Evolutionary conservation across 2,113 vertebrate genomes (phyloP).

Genomic region (Fulica atra): DNA sequence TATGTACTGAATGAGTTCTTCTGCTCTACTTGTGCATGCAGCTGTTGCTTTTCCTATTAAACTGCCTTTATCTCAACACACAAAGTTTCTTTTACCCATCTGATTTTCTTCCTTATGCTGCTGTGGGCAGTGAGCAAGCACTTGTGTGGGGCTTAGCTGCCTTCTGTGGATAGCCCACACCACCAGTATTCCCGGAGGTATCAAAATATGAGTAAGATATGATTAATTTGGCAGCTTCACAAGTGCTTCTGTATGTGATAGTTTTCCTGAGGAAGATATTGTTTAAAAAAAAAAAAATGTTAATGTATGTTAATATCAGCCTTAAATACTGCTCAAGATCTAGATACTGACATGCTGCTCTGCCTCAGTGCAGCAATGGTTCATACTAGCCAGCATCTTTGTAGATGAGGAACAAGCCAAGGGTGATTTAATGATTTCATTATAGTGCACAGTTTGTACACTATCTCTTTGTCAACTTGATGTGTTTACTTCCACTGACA

Average conservation of each 20-base stretch:
- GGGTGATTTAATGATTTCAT: not conserved
- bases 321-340: not conserved
- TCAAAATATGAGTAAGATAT: not conserved
- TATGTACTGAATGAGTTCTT: not conserved
- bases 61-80: not conserved
- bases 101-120: too few relatives aligned
- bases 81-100: too few relatives aligned
- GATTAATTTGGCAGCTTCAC: not conserved
- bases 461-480: not conserved
- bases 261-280: not conserved
- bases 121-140: not conserved
- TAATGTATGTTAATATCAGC: not conserved
- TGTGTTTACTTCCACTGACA: not conserved
- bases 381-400: not conserved
- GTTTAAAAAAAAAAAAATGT: not conserved
- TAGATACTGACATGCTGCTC: fast-evolving
- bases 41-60: not conserved
- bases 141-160: not conserved
- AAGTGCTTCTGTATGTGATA: not conserved
- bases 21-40: not conserved
- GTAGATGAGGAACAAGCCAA: not conserved
- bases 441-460: not conserved
- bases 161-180: not conserved
- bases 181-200: not conserved
- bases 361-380: not conserved